Conservation (phyloP, 2,888 invertebrate species). For the Abrostola triplasia region DNA sequence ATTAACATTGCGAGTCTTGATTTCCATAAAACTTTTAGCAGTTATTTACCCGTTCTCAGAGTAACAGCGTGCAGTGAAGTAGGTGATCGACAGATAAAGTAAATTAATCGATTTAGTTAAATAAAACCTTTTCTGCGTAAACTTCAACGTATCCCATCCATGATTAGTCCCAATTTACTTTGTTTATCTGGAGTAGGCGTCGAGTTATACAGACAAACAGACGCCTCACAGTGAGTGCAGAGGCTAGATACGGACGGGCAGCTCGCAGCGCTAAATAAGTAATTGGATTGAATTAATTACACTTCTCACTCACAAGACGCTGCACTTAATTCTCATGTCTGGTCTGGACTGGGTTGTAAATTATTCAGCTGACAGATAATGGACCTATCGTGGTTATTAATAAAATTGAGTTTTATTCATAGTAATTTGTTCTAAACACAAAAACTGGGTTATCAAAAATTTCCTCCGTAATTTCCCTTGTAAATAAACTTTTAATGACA, state of each 20-base stretch:
- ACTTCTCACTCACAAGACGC: constrained; percentile 45
- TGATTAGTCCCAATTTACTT: constrained; percentile 43
- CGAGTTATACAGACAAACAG: constrained; percentile 43
- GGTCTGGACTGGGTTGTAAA: constrained; percentile 20
- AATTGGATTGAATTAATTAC: constrained; percentile 63
- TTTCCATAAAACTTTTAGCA: constrained; percentile 13
- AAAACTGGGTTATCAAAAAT: constrained; percentile 2
- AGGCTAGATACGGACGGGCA: constrained; percentile 38
- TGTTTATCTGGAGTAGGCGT: constrained; percentile 25
- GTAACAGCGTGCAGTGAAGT: neutral
- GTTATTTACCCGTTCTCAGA: neutral
- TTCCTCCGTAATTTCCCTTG: neutral
- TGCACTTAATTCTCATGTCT: constrained; percentile 42
- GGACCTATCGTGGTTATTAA: constrained; percentile 6
- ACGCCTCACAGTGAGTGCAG: constrained; percentile 31
- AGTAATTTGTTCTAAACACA: neutral
- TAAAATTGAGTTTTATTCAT: neutral
- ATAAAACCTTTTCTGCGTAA: constrained; percentile 30
- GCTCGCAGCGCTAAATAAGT: constrained; percentile 46
- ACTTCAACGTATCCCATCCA: constrained; percentile 13
- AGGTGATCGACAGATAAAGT: constrained; percentile 6
- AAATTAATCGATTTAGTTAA: constrained; percentile 10
- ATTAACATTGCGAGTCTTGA: neutral
- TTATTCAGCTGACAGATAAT: constrained; percentile 35
- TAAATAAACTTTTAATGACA: no score